A percentile compares a stretch with the other conserved stretches of the same genome.
Evolutionary conservation across 1,140 invertebrate genomes (phyloP).

Genomic region (Cyrtorhinus lividipennis): DNA sequence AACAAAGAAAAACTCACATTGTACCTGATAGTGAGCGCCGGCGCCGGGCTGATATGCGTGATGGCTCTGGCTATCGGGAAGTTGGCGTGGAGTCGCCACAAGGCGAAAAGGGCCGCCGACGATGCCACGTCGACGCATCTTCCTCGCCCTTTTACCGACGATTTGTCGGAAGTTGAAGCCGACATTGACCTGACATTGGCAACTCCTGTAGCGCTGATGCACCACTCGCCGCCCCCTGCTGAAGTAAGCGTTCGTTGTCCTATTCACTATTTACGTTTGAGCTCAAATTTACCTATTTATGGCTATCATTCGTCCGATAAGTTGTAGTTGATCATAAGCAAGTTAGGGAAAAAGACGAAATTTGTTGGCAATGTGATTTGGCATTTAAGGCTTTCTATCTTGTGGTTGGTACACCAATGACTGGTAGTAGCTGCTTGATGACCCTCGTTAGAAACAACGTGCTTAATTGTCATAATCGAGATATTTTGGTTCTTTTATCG

Average conservation of each 20-base stretch:
- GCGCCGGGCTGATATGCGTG: constrained; percentile 48
- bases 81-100: constrained; percentile 43
- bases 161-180: constrained; percentile 54
- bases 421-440: no score
- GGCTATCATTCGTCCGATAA: no score
- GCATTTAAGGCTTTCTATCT: no score
- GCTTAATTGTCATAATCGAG: no score
- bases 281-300: no score
- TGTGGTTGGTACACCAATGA: no score
- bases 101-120: constrained; percentile 36
- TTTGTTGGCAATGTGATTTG: no score
- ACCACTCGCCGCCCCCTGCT: constrained; percentile 19
- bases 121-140: constrained; percentile 40
- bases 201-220: constrained; percentile 23
- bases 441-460: no score
- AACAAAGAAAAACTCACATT: constrained; percentile 63
- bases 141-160: constrained; percentile 45
- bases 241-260: constrained; percentile 20
- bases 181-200: constrained; percentile 42
- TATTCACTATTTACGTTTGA: no score
- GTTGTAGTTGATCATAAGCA: no score
- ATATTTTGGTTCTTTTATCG: no score
- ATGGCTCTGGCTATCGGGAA: constrained; percentile 49
- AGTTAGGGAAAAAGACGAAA: no score
- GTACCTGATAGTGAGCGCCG: constrained; percentile 56